Base-by-base conservation (phyloP, 2,888 invertebrate species). In the Resseliella maxima region DNA sequence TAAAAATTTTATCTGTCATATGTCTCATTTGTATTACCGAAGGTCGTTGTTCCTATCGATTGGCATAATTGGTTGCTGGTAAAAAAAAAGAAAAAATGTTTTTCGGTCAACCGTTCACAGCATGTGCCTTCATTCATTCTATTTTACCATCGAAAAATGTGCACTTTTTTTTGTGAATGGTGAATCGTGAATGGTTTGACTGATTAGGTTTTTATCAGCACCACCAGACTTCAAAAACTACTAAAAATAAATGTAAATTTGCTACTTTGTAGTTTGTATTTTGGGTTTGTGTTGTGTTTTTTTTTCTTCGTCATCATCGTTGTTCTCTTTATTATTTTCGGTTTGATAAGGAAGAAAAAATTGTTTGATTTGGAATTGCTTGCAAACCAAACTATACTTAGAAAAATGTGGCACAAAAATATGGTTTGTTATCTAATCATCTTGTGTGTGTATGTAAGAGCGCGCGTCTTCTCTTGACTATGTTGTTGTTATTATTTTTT, bases 31-130 rank as follows among this genome's bases (percentile, higher is more conserved):
- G 2, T 59, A 5, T 59, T 59, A 59, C 24, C 24, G 59, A 59
- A 59, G 59, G 59, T 24, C 59, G 59, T 59, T 59, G 59, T 21
- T 21, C 59, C 5, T 59, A 59, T 59, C 59, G 59, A 59, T 59
- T 59, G 5, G 27, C 15, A 59, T 8, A 24, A 24, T 8, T 59
- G 24, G 24, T 59, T 59, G 2, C 50, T 50, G 10, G 50, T 50
- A 21, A 50, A 50, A 6, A 50, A 8, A 50, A 50, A 8, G 5
- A 50, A 21, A 18, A 21, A 6, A 6, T 24, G 24, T 8, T 6
- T 59, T 12, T 3, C 6, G 27, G 5, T 59, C 24, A 27, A 3
- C 18, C 59, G 24, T n/a, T 59, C 59, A 59, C 59, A 59, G 59
- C 59, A 24, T n/a, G 59, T 24, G 59, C 3, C 24, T 27, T 24